Conservation (phyloP, 2,888 invertebrate genomes). For the Camptogramma bilineatum region DNA sequence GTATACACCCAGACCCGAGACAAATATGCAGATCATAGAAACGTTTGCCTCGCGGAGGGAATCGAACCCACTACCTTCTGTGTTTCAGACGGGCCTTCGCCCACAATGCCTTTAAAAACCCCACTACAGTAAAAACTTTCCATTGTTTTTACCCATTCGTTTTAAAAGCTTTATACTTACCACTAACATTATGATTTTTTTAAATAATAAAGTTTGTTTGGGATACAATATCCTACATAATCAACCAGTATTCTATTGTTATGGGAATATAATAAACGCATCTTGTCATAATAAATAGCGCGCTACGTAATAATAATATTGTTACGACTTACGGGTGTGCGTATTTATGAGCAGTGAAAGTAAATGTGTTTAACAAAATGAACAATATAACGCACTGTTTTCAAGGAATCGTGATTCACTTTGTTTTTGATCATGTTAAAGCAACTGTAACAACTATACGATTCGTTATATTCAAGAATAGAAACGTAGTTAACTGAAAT, state of each 20-base stretch:
- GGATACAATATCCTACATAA: constrained; percentile 13
- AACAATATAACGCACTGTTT: constrained; percentile 61
- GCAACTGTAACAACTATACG: constrained; percentile 57
- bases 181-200: constrained; percentile 17
- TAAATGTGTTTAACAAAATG: constrained; percentile 66
- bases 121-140: neutral
- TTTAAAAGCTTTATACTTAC: neutral
- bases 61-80: too few species aligned
- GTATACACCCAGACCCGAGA: too few species aligned
- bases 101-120: neutral
- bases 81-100: too few species aligned
- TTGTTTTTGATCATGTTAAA: constrained; percentile 65
- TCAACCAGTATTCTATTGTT: constrained; percentile 33
- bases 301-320: constrained; percentile 36
- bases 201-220: constrained; percentile 21
- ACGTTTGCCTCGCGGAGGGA: too few species aligned
- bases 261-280: constrained; percentile 28
- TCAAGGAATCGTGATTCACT: constrained; percentile 75
- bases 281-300: constrained; percentile 30
- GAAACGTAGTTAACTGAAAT: constrained; percentile 65
- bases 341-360: constrained; percentile 55
- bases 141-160: neutral
- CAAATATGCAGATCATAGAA: too few species aligned
- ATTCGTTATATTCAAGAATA: constrained; percentile 83
- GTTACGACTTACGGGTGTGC: constrained; percentile 35